Conservation (phyloP, 2,113 vertebrate species). For the Lepus timidus region DNA sequence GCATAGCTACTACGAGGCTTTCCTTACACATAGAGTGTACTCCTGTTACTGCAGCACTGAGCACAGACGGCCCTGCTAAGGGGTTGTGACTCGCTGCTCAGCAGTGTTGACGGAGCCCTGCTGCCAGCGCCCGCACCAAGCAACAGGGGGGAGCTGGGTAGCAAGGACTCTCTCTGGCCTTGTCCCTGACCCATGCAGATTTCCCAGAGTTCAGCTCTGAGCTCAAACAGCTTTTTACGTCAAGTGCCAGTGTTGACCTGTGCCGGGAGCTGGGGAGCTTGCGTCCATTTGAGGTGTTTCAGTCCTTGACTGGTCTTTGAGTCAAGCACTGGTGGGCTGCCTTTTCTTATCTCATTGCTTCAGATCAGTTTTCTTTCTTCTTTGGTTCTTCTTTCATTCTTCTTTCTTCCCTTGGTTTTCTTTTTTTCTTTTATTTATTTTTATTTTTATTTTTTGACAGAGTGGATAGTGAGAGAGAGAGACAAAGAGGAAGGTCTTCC, state of each 20-base stretch:
- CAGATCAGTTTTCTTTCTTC: not conserved
- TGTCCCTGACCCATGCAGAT: not conserved
- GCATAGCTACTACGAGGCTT: not conserved
- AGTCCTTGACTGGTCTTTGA: not conserved
- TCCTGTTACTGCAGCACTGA: not conserved
- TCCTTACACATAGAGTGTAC: accelerated
- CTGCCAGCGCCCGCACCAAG: not conserved
- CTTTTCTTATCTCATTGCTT: not conserved
- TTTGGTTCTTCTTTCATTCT: not conserved
- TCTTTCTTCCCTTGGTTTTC: too few relatives aligned
- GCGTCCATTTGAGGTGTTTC: not conserved
- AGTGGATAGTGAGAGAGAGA: too few relatives aligned
- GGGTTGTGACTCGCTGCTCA: too few relatives aligned
- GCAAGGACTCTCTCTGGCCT: accelerated
- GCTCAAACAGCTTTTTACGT: conserved; percentile 1
- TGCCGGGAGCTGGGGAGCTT: not conserved
- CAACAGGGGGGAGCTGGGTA: not conserved
- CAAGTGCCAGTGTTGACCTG: conserved; percentile 25
- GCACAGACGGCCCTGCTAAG: not conserved
- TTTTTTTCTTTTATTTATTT: too few relatives aligned
- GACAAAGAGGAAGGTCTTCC: too few relatives aligned
- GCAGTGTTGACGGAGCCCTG: accelerated
- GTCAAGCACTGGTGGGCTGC: not conserved
- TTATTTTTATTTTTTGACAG: too few relatives aligned
- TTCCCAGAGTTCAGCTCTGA: not conserved